Evolutionary conservation across 2,797 vertebrate genomes (phyloP).

Genomic region (Mus minutoides): DNA sequence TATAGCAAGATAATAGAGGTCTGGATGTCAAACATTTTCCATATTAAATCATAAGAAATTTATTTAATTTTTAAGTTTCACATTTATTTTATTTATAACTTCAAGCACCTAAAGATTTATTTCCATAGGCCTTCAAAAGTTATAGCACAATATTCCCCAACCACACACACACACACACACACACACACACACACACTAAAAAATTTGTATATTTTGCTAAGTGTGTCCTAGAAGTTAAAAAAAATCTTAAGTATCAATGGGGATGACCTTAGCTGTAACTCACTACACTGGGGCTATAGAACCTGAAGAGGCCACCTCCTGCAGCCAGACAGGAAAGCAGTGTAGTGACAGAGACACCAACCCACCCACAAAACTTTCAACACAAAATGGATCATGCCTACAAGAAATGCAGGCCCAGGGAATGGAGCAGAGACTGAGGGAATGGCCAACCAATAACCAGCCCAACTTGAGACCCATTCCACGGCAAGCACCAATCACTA

Average conservation of each 20-base stretch:
- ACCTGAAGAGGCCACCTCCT: not conserved
- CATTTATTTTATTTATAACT: conserved; percentile 91
- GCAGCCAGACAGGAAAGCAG: not conserved
- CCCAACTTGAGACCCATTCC: not conserved
- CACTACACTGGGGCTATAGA: not conserved
- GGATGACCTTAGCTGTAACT: not conserved
- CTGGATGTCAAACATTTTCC: not conserved
- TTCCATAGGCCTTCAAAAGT: conserved; percentile 87
- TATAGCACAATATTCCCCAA: conserved; percentile 84
- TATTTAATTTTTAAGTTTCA: not conserved
- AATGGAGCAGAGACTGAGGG: not conserved
- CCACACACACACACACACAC: not conserved
- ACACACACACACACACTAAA: not conserved
- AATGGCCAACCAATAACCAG: not conserved
- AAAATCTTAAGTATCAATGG: not conserved
- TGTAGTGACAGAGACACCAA: not conserved
- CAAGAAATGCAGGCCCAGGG: not conserved
- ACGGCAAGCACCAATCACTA: not conserved
- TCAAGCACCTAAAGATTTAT: conserved; percentile 89
- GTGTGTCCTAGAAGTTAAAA: not conserved
- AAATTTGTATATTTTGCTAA: conserved; percentile 85
- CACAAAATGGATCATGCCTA: not conserved
- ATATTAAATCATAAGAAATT: not conserved
- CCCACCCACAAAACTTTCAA: not conserved
- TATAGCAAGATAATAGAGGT: not conserved